Base-by-base conservation (phyloP, 2,113 vertebrate genomes). In the Malaclemys terrapin region DNA sequence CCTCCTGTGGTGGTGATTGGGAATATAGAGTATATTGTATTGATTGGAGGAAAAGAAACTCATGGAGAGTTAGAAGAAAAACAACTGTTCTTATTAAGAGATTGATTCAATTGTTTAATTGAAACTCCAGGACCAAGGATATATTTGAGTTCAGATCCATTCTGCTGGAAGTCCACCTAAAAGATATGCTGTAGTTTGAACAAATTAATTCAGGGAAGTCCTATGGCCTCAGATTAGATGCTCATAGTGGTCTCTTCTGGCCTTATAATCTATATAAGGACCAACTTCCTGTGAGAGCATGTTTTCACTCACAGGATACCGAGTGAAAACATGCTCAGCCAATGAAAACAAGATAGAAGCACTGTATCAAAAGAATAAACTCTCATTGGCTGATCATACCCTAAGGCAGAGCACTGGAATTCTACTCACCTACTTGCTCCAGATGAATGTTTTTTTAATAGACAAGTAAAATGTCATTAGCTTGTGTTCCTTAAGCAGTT, bases 311-410 rank as follows among this genome's bases (percentile, higher is more conserved):
- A 42, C 42, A 2, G 5, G 12, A 38, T 11, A 81, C 6, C 25
- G n/a, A 53, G 20, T 24, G 19, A 53, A 81, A 54, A 81, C 12
- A 38, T 42, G 10, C 4, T 84, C 78, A 85, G 24, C 57, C 83
- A 65, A 91, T 25, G 45, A 89, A 94, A 95, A 14, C n/a, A 91
- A 83, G 72, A 8, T 82, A 80, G 49, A 93, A 89, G 31, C 16
- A 72, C 19, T 75, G 38, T 75, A 42, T 42, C 69, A 75, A 75
- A 75, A 75, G 69, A 75, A 22, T 75, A 24, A n/a, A 75, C 17
- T 75, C 35, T 42, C 69, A 38, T 42, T 38, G n/a, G n/a, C n/a
- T 75, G 69, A 75, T 42, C n/a, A 20, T 22, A 42, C 20, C n/a
- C 7, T 42, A 75, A 75, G 69, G n/a, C 38, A 38, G n/a, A 22